Evolutionary conservation across 1,140 invertebrate genomes (phyloP).

Genomic region (Temnothorax nylanderi): DNA sequence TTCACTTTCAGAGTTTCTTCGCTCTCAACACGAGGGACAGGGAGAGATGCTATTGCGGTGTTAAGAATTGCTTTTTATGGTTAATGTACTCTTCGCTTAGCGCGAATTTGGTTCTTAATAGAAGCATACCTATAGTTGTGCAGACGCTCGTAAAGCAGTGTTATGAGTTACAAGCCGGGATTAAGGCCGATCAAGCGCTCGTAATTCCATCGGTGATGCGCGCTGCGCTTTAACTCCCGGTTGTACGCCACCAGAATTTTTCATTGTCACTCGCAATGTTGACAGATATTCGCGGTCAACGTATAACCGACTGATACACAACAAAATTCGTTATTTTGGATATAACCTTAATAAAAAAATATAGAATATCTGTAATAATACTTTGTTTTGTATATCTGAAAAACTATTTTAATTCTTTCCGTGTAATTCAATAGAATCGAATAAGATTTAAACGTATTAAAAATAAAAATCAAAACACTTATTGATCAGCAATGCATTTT

Average conservation of each 20-base stretch:
- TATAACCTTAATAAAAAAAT: neutral
- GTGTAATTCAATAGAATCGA: neutral
- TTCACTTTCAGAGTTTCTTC: conserved; percentile 17
- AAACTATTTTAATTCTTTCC: neutral
- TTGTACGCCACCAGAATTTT: conserved; percentile 31
- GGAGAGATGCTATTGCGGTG: conserved; percentile 60
- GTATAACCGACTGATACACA: neutral
- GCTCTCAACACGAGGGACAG: conserved; percentile 16
- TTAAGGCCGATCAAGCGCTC: conserved; percentile 77
- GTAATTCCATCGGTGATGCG: conserved; percentile 76
- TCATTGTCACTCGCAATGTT: conserved; percentile 38
- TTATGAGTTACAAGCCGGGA: conserved; percentile 79
- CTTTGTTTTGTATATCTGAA: neutral
- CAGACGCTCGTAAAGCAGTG: conserved; percentile 77
- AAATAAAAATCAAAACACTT: neutral
- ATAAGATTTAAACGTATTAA: neutral
- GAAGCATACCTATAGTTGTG: conserved; percentile 54
- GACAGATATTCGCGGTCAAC: neutral
- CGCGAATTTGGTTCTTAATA: conserved; percentile 66
- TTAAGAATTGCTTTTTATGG: conserved; percentile 60
- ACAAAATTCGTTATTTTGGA: neutral
- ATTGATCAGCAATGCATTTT: neutral
- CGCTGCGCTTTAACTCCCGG: conserved; percentile 64
- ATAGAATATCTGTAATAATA: neutral
- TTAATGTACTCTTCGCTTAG: conserved; percentile 52